Base-by-base conservation (phyloP, 2,113 vertebrate species). In the Salvelinus sp. region DNA sequence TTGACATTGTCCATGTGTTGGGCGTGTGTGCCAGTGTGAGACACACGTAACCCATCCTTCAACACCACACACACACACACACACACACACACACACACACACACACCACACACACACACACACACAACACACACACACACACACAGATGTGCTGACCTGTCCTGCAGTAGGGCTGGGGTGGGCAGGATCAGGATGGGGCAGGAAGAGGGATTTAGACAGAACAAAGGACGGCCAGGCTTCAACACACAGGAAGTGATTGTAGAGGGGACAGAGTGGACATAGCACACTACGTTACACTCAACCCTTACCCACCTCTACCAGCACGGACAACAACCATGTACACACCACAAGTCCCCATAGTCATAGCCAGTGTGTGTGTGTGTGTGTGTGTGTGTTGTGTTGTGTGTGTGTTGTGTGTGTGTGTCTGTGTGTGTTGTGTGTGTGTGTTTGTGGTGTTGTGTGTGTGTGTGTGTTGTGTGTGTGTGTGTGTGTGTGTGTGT, bases 131-230 rank as follows among this genome's bases (percentile, higher is more conserved):
- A 76, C 74, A 69, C 50, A 67, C 60, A 71, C 69, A 60, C 70
- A 54, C 30, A 38, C 12, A 14, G 25, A 87, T 84, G 88, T 93
- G 93, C 92, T 95, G 93, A 95, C 86, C 88, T 3, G 2, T 70
- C 65, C 84, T 87, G 87, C 88, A 18, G 72, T 91, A 92, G 86
- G 92, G 91, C 91, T 90, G 78, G 47, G 86, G 90, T 94, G 90
- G 93, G 93, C 94, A 9, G 93, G 90, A 54, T 54, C 50, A 88
- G 80, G 76, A 72, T 81, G 76, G 85, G 88, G 89, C 91, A 94
- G 94, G 92, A 94, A 94, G 92, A 90, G 82, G 92, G 92, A 92
- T 94, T 92, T 93, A 93, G 88, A 18, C 57, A 4, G 58, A 33
- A 76, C 73, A 74, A 76, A 82, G 72, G 23, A 54, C 23, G 4